phyloP scores from a whole-genome alignment of 1,140 invertebrate genomes.

The Rhopalosiphum maidis region DNA sequence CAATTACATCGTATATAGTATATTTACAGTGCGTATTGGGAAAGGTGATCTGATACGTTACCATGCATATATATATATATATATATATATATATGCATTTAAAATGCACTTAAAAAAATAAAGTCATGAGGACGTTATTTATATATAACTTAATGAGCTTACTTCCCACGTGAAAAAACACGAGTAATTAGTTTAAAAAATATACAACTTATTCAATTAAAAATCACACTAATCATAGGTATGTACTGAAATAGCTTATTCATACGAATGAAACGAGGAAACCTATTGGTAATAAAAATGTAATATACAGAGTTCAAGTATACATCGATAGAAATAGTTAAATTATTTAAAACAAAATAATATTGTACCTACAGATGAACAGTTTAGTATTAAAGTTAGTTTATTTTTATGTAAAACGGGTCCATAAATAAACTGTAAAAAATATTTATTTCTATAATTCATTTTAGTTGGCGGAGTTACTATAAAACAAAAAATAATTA shows the following conservation, averaged over 20 bases:
- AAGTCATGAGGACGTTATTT: neutral
- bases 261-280: neutral
- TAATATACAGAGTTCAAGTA: neutral
- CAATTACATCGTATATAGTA: neutral
- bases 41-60: neutral
- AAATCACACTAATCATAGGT: neutral
- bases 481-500: too few relatives aligned
- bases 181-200: too few relatives aligned
- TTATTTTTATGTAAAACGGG: too few relatives aligned
- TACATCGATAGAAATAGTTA: too few relatives aligned
- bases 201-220: too few relatives aligned
- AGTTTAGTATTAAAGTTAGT: too few relatives aligned
- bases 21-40: neutral
- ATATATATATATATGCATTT: neutral
- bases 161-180: neutral
- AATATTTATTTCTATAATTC: too few relatives aligned
- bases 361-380: too few relatives aligned
- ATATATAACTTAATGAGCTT: neutral
- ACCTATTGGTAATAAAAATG: neutral
- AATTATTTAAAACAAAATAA: too few relatives aligned
- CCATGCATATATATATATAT: too few relatives aligned
- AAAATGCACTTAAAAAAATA: neutral
- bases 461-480: too few relatives aligned
- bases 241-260: neutral
- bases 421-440: too few relatives aligned